Evolutionary conservation across 2,888 invertebrate species (phyloP).

Genomic region (Plagodis dolabraria): DNA sequence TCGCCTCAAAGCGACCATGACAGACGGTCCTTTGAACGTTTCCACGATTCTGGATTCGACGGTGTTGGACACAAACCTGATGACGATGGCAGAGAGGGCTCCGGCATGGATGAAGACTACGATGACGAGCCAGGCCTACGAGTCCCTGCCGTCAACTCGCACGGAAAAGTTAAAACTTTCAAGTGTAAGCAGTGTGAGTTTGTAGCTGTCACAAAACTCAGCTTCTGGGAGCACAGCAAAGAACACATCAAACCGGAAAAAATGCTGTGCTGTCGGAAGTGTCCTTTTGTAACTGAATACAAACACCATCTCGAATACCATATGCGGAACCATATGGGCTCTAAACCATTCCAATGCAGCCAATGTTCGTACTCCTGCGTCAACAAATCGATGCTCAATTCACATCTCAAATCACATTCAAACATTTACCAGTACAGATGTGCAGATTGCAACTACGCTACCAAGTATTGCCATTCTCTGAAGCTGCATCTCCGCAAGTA

Average conservation of each 20-base stretch:
- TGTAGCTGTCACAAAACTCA: constrained; percentile 93
- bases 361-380: constrained; percentile 96
- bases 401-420: constrained; percentile 98
- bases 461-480: constrained; percentile 98
- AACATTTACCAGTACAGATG: constrained; percentile 97
- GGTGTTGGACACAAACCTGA: constrained; percentile 62
- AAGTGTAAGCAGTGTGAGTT: constrained; percentile 97
- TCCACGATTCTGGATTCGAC: constrained; percentile 82
- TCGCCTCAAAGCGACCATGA: constrained; percentile 66
- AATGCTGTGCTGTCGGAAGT: constrained; percentile 94
- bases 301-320: constrained; percentile 99
- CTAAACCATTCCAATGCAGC: constrained; percentile 97
- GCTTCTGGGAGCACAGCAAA: constrained; percentile 96
- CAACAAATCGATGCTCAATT: constrained; percentile 99
- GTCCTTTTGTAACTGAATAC: constrained; percentile 99
- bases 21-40: constrained; percentile 69
- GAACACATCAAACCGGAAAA: constrained; percentile 97
- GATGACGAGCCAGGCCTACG: constrained; percentile 85
- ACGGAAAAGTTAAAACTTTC: constrained; percentile 94
- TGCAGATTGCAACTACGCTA: constrained; percentile 96
- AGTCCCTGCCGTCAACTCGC: constrained; percentile 88
- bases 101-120: constrained; percentile 77
- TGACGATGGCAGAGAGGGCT: constrained; percentile 78
- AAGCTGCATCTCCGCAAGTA: constrained; percentile 98
- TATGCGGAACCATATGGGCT: constrained; percentile 96